These are phyloP conservation scores for Chrysina gloriosa DNA, from an alignment of 2,888 invertebrate genomes.

Conservation along the genomic window DNA sequence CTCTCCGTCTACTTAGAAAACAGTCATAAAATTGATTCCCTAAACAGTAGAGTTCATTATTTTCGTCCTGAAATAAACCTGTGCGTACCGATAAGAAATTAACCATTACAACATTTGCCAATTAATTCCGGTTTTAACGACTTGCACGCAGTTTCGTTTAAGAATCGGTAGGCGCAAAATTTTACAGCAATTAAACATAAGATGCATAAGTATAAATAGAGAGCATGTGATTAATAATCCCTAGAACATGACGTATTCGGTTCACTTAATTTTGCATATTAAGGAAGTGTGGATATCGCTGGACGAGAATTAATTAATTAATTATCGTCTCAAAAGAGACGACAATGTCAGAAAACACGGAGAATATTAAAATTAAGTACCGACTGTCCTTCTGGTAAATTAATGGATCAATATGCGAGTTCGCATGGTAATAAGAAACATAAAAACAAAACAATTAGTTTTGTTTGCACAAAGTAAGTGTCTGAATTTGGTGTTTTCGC, in stretches of 20 bases:
- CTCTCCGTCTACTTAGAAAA: no score
- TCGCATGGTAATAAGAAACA: not conserved
- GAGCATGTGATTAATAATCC: conserved; percentile 23
- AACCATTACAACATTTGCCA: not conserved
- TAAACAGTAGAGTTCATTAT: no score
- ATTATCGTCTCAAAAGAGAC: not conserved
- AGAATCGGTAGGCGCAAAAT: not conserved
- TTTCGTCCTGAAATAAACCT: conserved; percentile 1
- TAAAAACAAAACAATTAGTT: conserved; percentile 26
- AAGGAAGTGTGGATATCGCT: not conserved
- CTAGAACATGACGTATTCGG: not conserved
- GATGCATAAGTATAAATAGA: conserved; percentile 27
- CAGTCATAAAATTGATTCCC: no score
- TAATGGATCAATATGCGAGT: conserved; percentile 7
- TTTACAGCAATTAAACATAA: conserved; percentile 15
- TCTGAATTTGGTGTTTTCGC: not conserved
- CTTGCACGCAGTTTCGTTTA: conserved; percentile 18
- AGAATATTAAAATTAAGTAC: conserved; percentile 10
- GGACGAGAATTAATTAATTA: conserved; percentile 8
- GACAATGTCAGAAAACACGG: not conserved
- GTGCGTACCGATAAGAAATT: not conserved
- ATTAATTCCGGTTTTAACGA: conserved; percentile 24
- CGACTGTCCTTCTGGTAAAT: not conserved
- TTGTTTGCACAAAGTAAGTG: not conserved
- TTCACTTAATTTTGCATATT: conserved; percentile 24